These are phyloP conservation scores for Adrianichthys oophorus DNA, from an alignment of 2,797 vertebrate species.

Conservation along the genomic window DNA sequence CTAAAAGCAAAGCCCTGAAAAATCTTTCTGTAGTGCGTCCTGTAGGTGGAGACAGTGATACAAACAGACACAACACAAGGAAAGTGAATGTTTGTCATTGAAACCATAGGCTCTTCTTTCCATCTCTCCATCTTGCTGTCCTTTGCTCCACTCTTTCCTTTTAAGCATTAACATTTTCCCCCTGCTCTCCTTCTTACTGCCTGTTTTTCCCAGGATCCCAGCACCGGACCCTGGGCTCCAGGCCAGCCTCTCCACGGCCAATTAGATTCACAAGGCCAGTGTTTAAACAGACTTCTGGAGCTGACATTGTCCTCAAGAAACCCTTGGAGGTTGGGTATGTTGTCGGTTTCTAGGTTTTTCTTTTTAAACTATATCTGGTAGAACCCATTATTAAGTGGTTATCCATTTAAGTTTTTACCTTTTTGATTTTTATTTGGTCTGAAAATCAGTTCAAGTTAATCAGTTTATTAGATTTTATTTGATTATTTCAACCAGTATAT, in stretches of 20 bases:
- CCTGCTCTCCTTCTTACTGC: slow-evolving; percentile 8
- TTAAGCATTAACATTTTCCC: slow-evolving; percentile 1
- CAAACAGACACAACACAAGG: neutral
- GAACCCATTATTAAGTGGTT: slow-evolving; percentile 11
- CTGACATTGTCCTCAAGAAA: slow-evolving; percentile 78
- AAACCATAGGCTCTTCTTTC: slow-evolving; percentile 14
- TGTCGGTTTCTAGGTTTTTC: slow-evolving; percentile 10
- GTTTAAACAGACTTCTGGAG: slow-evolving; percentile 47
- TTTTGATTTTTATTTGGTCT: slow-evolving; percentile 6
- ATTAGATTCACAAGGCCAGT: slow-evolving; percentile 81
- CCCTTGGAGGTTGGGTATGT: slow-evolving; percentile 84
- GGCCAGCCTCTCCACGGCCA: slow-evolving; percentile 79
- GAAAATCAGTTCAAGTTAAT: slow-evolving; percentile 1
- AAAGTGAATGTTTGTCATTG: slow-evolving; percentile 12
- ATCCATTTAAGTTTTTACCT: slow-evolving; percentile 26
- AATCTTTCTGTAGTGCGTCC: slow-evolving; percentile 18
- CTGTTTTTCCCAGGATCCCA: slow-evolving; percentile 66
- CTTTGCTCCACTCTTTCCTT: slow-evolving; percentile 2
- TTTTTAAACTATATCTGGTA: slow-evolving; percentile 11
- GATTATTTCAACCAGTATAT: slow-evolving; percentile 3
- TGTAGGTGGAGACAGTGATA: slow-evolving; percentile 65
- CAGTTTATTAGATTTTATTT: neutral
- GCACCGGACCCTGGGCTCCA: slow-evolving; percentile 41
- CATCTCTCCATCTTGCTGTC: slow-evolving; percentile 14
- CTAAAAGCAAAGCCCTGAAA: slow-evolving; percentile 3